phyloP scores from a whole-genome alignment of 2,888 invertebrate genomes.

The Diarsia dahlii region DNA sequence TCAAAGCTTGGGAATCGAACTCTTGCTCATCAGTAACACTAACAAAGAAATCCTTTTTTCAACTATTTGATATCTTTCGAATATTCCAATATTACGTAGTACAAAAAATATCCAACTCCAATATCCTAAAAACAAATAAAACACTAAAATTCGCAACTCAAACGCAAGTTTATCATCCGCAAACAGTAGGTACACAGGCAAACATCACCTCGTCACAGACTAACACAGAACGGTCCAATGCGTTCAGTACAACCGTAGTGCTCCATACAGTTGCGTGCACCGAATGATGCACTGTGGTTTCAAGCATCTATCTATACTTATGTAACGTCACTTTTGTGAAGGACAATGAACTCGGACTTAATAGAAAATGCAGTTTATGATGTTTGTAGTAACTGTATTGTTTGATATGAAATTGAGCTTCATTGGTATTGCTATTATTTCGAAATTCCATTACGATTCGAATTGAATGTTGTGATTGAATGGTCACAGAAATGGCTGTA shows the following conservation, averaged over 20 bases:
- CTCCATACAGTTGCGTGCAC: conserved; percentile 22
- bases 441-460: conserved; percentile 1
- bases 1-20: neutral
- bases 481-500: neutral
- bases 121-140: neutral
- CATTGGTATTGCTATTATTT: neutral
- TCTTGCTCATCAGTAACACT: neutral
- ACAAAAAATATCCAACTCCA: neutral
- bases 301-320: neutral
- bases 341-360: conserved; percentile 21
- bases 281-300: conserved; percentile 26
- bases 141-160: neutral
- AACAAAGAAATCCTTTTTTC: too few relatives aligned
- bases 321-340: conserved; percentile 8
- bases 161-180: conserved; percentile 11
- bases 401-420: neutral
- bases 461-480: neutral
- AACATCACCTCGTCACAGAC: conserved; percentile 25
- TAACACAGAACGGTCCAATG: conserved; percentile 31
- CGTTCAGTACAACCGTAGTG: neutral
- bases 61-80: too few relatives aligned
- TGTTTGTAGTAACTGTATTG: conserved; percentile 2
- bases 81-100: neutral
- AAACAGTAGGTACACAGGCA: conserved; percentile 22
- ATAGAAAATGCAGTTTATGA: neutral